Evolutionary conservation across 2,797 vertebrate species (phyloP).

Genomic region (Acipenser oxyrinchus): DNA sequence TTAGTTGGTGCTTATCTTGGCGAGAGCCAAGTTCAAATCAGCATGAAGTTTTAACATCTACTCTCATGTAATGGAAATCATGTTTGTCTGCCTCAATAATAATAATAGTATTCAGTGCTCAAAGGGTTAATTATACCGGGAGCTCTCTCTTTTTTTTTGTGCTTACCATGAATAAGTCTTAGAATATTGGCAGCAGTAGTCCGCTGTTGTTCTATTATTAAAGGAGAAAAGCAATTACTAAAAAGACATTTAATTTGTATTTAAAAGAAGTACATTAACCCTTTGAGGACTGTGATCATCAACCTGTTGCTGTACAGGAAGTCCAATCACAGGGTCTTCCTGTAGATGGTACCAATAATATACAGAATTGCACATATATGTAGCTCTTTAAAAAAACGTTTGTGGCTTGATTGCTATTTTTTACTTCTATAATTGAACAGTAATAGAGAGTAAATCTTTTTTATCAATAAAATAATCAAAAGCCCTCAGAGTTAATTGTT

Average conservation of each 20-base stretch:
- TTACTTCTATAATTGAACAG: too few relatives aligned
- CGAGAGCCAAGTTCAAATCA: too few relatives aligned
- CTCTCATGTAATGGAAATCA: too few relatives aligned
- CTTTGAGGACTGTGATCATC: slow-evolving; percentile 47
- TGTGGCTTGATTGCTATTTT: too few relatives aligned
- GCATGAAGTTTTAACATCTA: too few relatives aligned
- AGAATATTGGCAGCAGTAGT: slow-evolving; percentile 66
- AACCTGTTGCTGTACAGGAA: slow-evolving; percentile 5
- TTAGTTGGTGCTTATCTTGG: too few relatives aligned
- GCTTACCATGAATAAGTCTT: slow-evolving; percentile 68
- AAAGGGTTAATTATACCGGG: slow-evolving; percentile 46
- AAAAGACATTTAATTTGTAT: slow-evolving; percentile 33
- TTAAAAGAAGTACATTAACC: slow-evolving; percentile 39
- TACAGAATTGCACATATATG: background rate
- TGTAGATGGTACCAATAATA: background rate
- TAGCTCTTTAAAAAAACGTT: too few relatives aligned
- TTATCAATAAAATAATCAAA: background rate
- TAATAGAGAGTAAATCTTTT: too few relatives aligned
- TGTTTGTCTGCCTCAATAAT: too few relatives aligned
- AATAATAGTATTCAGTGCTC: slow-evolving; percentile 38
- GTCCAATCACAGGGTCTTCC: background rate
- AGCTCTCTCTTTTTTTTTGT: slow-evolving; percentile 10
- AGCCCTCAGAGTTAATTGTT: slow-evolving; percentile 11
- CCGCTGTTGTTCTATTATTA: slow-evolving; percentile 56
- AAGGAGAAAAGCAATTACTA: slow-evolving; percentile 49